Base-by-base conservation (phyloP, 2,888 invertebrate species). In the Nasonia oneida region DNA sequence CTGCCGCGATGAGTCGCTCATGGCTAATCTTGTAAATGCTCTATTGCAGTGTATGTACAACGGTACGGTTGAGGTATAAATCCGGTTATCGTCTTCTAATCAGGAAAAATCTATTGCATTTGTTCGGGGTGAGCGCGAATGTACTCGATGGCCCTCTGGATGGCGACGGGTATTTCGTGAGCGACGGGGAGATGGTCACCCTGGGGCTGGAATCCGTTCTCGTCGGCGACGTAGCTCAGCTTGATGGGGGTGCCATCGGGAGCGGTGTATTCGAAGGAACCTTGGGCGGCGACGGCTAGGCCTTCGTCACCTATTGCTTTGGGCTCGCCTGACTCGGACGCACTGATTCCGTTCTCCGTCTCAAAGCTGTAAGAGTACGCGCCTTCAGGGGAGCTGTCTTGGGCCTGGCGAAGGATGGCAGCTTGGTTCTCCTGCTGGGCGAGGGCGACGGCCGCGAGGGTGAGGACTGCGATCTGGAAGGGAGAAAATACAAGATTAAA, bases 381-480 rank as follows among this genome's bases (percentile, higher is more conserved):
- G 33, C 92, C 96, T 86, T 96, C 96, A 0, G 95, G 95, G 88
- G 94, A 94, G 79, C 95, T 90, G 50, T 95, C 94, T 88, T 94
- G 94, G n/a, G 93, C 92, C 88, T 95, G 95, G 0, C 94, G 94
- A 42, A 96, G 67, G 88, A 96, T 96, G 18, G 89, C 89, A 42
- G 89, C 86, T 5, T 89, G 89, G n/a, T 77, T 83, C 42, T 87
- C 82, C 39, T 89, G 88, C n/a, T 91, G 90, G 4, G 91, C 91
- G 61, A 87, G 87, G 15, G 88, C 91, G 8, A 87, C 88, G 12
- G 89, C 91, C 70, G 89, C 88, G 47, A 92, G 39, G 67, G 91
- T 91, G 81, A 91, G 23, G 23, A 87, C 86, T 4, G 88, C 88
- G 14, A 92, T 88, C 93, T 92, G 87, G 6, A 88, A 88, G 39